Conservation (phyloP, 2,113 vertebrate species). For the Chaenogobius annularis region DNA sequence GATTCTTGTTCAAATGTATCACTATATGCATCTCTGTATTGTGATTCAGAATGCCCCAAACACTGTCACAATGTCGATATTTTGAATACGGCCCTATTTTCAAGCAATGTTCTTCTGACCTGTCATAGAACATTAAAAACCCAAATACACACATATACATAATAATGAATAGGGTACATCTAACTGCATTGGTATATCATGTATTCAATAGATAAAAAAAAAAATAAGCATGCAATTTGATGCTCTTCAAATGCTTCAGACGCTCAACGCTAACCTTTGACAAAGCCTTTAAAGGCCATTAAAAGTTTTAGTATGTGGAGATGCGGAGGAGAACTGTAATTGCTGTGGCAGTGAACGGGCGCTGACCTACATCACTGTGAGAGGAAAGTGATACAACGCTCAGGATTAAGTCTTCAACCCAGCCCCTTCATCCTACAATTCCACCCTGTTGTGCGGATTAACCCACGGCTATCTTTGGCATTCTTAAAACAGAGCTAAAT, state of each 20-base stretch:
- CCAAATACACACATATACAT: no score
- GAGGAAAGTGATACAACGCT: constrained; percentile 66
- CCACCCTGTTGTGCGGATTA: constrained; percentile 64
- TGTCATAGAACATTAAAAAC: no score
- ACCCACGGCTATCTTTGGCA: constrained; percentile 59
- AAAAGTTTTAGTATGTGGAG: constrained; percentile 31
- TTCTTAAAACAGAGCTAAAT: constrained; percentile 51
- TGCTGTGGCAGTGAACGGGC: constrained; percentile 51
- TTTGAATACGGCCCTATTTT: no score
- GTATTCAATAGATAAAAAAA: no score
- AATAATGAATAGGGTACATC: no score
- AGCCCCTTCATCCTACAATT: constrained; percentile 45
- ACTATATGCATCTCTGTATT: no score
- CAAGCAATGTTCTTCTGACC: no score
- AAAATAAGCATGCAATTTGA: no score
- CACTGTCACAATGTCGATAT: no score
- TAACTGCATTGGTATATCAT: no score
- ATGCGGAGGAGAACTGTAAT: constrained; percentile 30
- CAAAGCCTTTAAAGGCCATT: constrained; percentile 29
- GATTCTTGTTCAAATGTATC: no score
- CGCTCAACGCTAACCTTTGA: constrained; percentile 5
- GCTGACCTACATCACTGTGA: constrained; percentile 71
- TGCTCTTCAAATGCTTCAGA: background rate
- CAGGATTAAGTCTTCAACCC: constrained; percentile 68
- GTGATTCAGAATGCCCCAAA: no score